These are phyloP conservation scores for Nycticebus coucang DNA, from an alignment of 2,113 vertebrate genomes.

Conservation along the genomic window DNA sequence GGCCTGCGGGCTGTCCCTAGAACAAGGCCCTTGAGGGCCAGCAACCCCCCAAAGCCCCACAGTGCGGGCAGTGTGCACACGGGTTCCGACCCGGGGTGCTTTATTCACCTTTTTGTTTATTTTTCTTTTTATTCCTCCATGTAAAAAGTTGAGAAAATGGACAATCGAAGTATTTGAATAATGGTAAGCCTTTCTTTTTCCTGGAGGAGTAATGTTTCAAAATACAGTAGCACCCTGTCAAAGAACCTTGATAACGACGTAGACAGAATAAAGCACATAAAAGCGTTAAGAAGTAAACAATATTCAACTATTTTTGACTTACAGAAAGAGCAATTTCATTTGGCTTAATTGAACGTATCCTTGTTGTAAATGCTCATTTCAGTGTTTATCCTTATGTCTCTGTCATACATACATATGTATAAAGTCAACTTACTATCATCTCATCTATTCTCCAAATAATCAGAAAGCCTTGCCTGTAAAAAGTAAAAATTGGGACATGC, in stretches of 20 bases:
- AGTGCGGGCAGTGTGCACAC: fast-evolving
- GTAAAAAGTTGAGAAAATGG: background rate
- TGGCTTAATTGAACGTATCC: background rate
- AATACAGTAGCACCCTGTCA: background rate
- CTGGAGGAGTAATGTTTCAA: slow-evolving; percentile 6
- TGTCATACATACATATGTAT: background rate
- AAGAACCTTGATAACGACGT: background rate
- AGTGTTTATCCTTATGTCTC: background rate
- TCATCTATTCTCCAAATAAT: background rate
- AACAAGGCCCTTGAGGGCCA: background rate
- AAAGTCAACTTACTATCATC: slow-evolving; percentile 8
- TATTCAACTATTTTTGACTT: background rate
- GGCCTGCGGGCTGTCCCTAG: background rate
- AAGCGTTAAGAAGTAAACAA: background rate
- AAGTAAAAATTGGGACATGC: background rate
- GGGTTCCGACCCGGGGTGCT: background rate
- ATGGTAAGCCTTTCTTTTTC: background rate
- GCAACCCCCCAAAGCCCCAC: too few species aligned
- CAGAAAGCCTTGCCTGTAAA: background rate
- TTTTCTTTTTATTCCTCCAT: slow-evolving; percentile 22
- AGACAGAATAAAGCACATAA: background rate
- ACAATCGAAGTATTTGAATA: background rate
- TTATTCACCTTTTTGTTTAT: background rate
- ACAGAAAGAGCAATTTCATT: background rate
- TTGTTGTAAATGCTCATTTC: background rate